Percentiles rank a stretch among this genome's conserved stretches.
Conservation (phyloP, 2,888 invertebrate species). For the Lypha dubia region DNA sequence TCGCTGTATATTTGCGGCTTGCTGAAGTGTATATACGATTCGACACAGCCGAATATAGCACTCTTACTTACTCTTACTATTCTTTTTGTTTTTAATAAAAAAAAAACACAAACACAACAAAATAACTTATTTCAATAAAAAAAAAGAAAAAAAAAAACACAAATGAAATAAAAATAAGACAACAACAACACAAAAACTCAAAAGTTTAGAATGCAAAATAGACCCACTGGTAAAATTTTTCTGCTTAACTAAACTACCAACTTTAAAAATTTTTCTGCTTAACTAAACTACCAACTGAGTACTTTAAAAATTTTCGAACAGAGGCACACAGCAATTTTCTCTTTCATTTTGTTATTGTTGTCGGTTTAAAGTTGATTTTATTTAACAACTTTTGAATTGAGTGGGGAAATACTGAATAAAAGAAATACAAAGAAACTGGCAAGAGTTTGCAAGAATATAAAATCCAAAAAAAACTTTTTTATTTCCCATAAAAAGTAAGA, state of each 20-base stretch:
- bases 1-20: too few relatives aligned
- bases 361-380: conserved; percentile 30
- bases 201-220: conserved; percentile 55
- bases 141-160: conserved; percentile 19
- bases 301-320: conserved; percentile 50
- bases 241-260: conserved; percentile 37
- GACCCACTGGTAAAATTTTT: conserved; percentile 64
- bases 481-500: conserved; percentile 39
- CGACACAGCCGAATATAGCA: too few relatives aligned
- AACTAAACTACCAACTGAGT: conserved; percentile 40
- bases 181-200: conserved; percentile 9
- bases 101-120: conserved; percentile 10
- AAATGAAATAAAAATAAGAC: neutral
- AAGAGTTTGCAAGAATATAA: conserved; percentile 22
- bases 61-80: neutral
- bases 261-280: conserved; percentile 46
- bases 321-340: conserved; percentile 52
- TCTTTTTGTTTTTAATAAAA: neutral
- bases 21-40: too few relatives aligned
- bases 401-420: conserved; percentile 38
- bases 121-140: conserved; percentile 6
- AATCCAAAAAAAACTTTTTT: too few relatives aligned
- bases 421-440: neutral
- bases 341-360: conserved; percentile 29
- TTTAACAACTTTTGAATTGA: conserved; percentile 37